These are phyloP conservation scores for Pangasius larnaudii DNA, from an alignment of 2,797 vertebrate species.

Conservation along the genomic window DNA sequence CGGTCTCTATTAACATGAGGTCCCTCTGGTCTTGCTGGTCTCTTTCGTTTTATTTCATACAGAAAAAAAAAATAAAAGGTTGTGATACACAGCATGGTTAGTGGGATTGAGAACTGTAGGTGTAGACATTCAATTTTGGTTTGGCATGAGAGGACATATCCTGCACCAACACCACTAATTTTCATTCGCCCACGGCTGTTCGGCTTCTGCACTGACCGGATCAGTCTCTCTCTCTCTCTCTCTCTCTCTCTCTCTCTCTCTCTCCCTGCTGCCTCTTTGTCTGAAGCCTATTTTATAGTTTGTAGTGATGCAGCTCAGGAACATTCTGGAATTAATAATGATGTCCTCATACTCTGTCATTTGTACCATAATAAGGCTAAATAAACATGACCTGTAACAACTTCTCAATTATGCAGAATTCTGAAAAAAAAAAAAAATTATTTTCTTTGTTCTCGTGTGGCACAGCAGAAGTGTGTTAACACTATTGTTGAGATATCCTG, in stretches of 20 bases:
- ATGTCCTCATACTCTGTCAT: neutral
- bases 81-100: neutral
- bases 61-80: neutral
- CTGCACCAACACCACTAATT: constrained; percentile 22
- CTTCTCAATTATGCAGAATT: neutral
- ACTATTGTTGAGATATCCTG: too few species aligned
- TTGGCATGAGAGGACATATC: constrained; percentile 21
- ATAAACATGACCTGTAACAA: neutral
- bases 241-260: neutral
- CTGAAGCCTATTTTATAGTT: neutral
- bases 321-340: neutral
- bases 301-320: neutral
- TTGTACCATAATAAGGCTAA: neutral
- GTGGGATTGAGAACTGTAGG: neutral
- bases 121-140: constrained; percentile 4
- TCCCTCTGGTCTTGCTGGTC: neutral
- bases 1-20: neutral
- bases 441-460: neutral
- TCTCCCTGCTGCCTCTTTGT: neutral
- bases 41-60: neutral
- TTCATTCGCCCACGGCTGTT: constrained; percentile 15
- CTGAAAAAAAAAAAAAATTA: neutral
- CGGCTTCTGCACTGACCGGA: neutral
- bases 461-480: too few species aligned
- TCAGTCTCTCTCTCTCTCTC: neutral